Conservation (phyloP, 2,888 invertebrate genomes). For the Tetranychus piercei region DNA sequence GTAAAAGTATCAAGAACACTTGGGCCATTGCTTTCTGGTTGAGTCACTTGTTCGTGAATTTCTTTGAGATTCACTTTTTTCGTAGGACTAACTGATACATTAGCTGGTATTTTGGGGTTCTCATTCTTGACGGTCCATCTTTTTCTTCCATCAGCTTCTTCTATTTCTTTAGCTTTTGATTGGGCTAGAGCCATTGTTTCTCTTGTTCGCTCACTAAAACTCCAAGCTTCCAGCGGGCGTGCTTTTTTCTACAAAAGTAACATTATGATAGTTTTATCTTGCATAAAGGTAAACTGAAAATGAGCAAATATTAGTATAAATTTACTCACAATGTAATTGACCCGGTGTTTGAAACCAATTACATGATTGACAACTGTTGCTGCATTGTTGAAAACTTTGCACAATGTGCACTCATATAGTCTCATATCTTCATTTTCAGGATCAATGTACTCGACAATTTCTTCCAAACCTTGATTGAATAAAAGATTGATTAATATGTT, state of each 20-base stretch:
- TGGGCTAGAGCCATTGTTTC: background rate
- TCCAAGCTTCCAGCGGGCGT: background rate
- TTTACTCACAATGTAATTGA: background rate
- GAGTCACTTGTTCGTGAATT: background rate
- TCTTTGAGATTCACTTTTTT: background rate
- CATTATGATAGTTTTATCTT: background rate
- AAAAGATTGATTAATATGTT: background rate
- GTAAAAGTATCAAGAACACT: background rate
- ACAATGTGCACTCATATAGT: background rate
- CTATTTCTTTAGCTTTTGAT: background rate
- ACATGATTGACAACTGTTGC: background rate
- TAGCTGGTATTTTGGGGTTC: background rate
- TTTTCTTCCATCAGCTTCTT: background rate
- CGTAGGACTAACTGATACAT: background rate
- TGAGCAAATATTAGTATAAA: background rate
- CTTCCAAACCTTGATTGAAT: background rate
- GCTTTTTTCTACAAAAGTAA: background rate
- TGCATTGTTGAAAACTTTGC: background rate
- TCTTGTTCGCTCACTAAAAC: background rate
- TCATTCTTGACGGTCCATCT: background rate
- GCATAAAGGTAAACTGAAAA: background rate
- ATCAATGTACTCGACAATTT: background rate
- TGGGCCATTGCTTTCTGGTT: background rate
- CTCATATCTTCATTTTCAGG: background rate
- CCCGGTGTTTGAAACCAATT: background rate